Conservation (phyloP, 2,888 invertebrate species). For the Harpalus rufipes region DNA sequence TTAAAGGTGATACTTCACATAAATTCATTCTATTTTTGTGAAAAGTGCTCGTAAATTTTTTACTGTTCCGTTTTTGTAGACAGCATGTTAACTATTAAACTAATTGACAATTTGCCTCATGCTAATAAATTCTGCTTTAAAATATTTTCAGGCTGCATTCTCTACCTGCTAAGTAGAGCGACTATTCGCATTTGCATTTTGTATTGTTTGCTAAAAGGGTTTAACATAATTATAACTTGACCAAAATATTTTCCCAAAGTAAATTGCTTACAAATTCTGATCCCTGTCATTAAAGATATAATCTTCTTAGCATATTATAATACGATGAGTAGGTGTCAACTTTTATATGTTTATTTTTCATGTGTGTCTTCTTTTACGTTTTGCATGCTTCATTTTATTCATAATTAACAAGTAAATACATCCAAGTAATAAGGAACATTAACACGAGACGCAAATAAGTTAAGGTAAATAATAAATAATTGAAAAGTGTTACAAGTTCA, state of each 20-base stretch:
- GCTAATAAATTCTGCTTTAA: neutral
- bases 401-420: conserved; percentile 35
- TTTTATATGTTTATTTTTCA: conserved; percentile 34
- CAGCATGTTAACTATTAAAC: neutral
- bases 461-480: conserved; percentile 24
- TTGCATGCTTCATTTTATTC: conserved; percentile 29
- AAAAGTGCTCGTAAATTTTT: conserved; percentile 6
- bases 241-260: conserved; percentile 19
- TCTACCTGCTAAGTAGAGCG: conserved; percentile 22
- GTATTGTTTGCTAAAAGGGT: conserved; percentile 41
- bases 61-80: neutral
- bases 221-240: conserved; percentile 41
- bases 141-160: conserved; percentile 10
- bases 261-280: conserved; percentile 41
- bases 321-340: conserved; percentile 31
- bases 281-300: conserved; percentile 41
- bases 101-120: neutral
- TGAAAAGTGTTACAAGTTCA: conserved; percentile 28
- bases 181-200: conserved; percentile 26
- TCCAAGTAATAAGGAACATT: conserved; percentile 10
- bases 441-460: conserved; percentile 18
- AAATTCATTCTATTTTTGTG: conserved; percentile 27
- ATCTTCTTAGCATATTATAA: conserved; percentile 33
- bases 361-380: conserved; percentile 11
- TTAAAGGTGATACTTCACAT: conserved; percentile 25